These are phyloP conservation scores for Heliconius melpomene DNA, from an alignment of 1,140 invertebrate species.

Conservation along the genomic window DNA sequence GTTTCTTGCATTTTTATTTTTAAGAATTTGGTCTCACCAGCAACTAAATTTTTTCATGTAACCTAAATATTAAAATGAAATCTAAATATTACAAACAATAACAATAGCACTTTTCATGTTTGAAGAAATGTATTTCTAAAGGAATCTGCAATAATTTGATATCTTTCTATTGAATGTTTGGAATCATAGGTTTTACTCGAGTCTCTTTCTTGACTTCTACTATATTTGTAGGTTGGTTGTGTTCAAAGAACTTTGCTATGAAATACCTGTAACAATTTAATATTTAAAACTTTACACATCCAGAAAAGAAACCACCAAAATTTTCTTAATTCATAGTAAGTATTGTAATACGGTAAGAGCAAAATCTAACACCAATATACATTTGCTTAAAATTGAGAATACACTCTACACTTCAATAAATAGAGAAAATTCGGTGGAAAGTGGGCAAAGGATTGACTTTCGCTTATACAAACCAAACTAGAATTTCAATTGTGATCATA, in stretches of 20 bases:
- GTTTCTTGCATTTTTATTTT: too few species aligned
- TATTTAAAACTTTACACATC: background rate
- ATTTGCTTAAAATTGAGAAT: too few species aligned
- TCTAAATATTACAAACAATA: background rate
- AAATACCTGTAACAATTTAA: constrained; percentile 65
- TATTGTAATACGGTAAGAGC: too few species aligned
- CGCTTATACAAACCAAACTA: constrained; percentile 57
- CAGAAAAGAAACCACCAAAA: too few species aligned
- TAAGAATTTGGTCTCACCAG: too few species aligned
- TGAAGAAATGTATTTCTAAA: constrained; percentile 3
- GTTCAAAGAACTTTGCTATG: constrained; percentile 75
- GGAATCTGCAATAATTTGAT: background rate
- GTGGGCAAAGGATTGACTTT: too few species aligned
- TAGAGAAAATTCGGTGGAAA: too few species aligned
- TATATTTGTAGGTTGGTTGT: constrained; percentile 46
- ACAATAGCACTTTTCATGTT: background rate
- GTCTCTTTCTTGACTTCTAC: background rate
- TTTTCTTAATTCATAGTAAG: too few species aligned
- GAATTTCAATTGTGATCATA: constrained; percentile 66
- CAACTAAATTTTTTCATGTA: too few species aligned
- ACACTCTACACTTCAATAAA: too few species aligned
- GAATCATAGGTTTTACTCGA: background rate
- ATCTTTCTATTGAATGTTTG: background rate
- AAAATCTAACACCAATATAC: too few species aligned
- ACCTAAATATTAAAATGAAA: too few species aligned